Evolutionary conservation across 2,797 vertebrate species (phyloP).

Genomic region (Otolemur crassicaudatus): DNA sequence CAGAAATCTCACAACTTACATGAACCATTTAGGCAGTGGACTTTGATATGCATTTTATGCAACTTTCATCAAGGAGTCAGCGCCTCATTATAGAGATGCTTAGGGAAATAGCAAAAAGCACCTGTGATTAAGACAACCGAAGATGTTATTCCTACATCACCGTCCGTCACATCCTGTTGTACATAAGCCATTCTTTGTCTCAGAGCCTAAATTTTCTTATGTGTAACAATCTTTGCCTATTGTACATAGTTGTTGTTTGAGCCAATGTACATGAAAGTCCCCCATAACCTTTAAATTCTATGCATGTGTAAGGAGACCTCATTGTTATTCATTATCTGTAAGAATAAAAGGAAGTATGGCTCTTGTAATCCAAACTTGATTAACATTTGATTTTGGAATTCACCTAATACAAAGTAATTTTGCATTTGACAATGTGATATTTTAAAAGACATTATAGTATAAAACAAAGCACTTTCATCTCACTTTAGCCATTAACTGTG

Average conservation of each 20-base stretch:
- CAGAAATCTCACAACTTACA: not conserved
- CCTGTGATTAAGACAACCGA: not conserved
- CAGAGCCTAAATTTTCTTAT: not conserved
- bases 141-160: not conserved
- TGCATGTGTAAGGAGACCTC: not conserved
- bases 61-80: not conserved
- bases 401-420: not conserved
- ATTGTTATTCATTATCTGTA: not conserved
- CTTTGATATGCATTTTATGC: not conserved
- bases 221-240: not conserved
- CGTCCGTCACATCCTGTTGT: slow-evolving; percentile 16
- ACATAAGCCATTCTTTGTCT: not conserved
- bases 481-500: not conserved
- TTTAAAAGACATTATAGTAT: not conserved
- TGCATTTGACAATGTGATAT: not conserved
- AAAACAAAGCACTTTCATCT: not conserved
- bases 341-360: not conserved
- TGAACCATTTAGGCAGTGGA: not conserved
- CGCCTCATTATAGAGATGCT: not conserved
- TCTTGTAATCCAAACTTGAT: not conserved
- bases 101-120: not conserved
- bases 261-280: not conserved
- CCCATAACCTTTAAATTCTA: not conserved
- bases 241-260: not conserved
- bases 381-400: slow-evolving; percentile 22